A percentile compares a stretch with the other conserved stretches of the same genome.
These are phyloP conservation scores for Trematocara zebra DNA, from an alignment of 2,113 vertebrate species.

Conservation along the genomic window DNA sequence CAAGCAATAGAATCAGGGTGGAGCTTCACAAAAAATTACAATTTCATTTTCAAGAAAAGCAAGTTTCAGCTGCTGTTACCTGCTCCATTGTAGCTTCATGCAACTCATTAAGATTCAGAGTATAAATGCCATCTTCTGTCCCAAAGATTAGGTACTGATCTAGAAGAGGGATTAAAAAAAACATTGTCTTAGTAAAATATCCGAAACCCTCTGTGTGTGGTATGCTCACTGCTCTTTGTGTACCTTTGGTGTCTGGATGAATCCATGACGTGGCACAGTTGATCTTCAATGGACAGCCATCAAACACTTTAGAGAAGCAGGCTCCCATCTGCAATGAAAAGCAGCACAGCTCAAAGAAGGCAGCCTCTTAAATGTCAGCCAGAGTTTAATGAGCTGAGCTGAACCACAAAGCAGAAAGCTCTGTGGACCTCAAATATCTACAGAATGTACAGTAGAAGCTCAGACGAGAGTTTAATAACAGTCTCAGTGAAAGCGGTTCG, in stretches of 20 bases:
- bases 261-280: conserved; percentile 99
- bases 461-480: conserved; percentile 22
- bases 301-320: conserved; percentile 98
- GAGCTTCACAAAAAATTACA: background rate
- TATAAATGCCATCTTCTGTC: conserved; percentile 97
- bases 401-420: conserved; percentile 22
- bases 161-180: background rate
- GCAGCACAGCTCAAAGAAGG: background rate
- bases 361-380: conserved; percentile 21
- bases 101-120: conserved; percentile 94
- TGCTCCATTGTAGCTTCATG: conserved; percentile 99
- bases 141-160: conserved; percentile 96
- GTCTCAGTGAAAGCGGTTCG: background rate
- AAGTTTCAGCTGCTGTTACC: conserved; percentile 66
- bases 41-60: background rate
- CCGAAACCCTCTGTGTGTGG: background rate
- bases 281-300: conserved; percentile 97
- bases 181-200: background rate
- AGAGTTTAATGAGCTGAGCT: conserved; percentile 21
- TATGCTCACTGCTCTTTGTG: background rate
- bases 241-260: conserved; percentile 98
- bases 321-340: conserved; percentile 88
- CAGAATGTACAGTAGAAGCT: conserved; percentile 18
- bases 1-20: background rate
- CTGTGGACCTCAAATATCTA: conserved; percentile 17